phyloP scores from a whole-genome alignment of 2,797 vertebrate genomes.

The Syngnathus acus region DNA sequence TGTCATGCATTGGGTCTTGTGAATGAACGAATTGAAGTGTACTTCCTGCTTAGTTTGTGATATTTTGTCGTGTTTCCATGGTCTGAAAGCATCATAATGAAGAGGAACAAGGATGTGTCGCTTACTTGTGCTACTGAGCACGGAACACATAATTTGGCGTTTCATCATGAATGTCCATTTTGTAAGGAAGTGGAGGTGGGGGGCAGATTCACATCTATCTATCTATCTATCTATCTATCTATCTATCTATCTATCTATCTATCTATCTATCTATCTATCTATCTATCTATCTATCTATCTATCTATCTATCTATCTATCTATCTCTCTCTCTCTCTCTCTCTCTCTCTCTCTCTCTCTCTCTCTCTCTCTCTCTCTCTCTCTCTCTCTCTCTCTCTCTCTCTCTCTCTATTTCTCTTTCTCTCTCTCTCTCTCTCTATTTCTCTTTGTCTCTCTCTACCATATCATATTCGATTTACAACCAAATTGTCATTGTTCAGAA shows the following conservation, averaged over 20 bases:
- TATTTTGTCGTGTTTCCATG: conserved; percentile 27
- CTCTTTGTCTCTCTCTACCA: background rate
- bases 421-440: background rate
- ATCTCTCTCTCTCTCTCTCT: background rate
- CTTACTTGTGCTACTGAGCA: conserved; percentile 2
- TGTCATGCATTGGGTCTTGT: conserved; percentile 59
- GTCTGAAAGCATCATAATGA: conserved; percentile 36
- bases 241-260: too few relatives aligned
- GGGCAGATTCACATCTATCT: too few relatives aligned
- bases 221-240: too few relatives aligned
- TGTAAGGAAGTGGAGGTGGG: too few relatives aligned
- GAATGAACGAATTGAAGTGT: conserved; percentile 51
- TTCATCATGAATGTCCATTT: conserved; percentile 18
- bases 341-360: background rate
- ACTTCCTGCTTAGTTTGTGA: conserved; percentile 33
- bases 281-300: too few relatives aligned
- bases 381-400: background rate
- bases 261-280: too few relatives aligned
- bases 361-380: background rate
- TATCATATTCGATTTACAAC: background rate
- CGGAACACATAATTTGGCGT: conserved; percentile 14
- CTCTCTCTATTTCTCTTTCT: background rate
- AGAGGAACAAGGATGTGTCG: conserved; percentile 19
- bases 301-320: too few relatives aligned
- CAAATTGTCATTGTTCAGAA: background rate